phyloP scores from a whole-genome alignment of 2,113 vertebrate genomes.

The Microcebus lehilahytsara region DNA sequence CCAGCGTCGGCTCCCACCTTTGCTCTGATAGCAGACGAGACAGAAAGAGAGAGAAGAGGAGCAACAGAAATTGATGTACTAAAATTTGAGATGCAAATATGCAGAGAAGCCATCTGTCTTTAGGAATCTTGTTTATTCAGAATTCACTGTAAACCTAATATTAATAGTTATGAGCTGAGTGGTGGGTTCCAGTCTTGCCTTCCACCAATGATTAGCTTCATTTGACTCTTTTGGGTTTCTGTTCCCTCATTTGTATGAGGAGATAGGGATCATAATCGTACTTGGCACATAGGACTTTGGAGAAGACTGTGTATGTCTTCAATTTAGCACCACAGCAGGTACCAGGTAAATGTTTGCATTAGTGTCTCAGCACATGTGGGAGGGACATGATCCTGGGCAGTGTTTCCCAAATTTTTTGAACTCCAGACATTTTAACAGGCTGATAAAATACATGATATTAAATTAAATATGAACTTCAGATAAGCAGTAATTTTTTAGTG shows the following conservation, averaged over 20 bases:
- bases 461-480: neutral
- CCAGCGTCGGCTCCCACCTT: neutral
- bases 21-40: neutral
- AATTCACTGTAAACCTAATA: neutral
- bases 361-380: neutral
- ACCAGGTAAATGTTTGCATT: neutral
- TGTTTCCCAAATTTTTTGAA: neutral
- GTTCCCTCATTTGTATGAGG: neutral
- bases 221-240: neutral
- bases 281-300: neutral
- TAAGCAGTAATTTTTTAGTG: neutral
- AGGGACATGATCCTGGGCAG: neutral
- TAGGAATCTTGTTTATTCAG: neutral
- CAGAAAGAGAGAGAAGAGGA: neutral
- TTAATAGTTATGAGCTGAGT: neutral
- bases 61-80: neutral
- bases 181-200: neutral
- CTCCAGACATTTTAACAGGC: neutral
- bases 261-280: neutral
- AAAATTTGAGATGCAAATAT: neutral
- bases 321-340: neutral
- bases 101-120: neutral
- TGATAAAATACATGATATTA: neutral
- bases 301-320: neutral
- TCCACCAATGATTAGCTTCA: neutral